Evolutionary conservation across 1,140 invertebrate genomes (phyloP).

Genomic region (Sinella curviseta): DNA sequence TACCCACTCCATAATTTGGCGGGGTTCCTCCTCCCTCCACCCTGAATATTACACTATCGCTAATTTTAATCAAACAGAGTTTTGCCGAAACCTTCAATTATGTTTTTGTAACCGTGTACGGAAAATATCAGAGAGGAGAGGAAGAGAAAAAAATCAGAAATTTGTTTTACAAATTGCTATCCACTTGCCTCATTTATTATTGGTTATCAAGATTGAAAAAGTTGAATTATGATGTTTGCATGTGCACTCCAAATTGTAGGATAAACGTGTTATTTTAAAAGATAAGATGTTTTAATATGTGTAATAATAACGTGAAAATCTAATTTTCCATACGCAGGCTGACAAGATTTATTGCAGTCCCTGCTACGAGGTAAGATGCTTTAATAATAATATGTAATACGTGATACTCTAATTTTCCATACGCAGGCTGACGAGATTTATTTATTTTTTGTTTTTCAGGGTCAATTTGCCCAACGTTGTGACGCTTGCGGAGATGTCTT

Average conservation of each 20-base stretch:
- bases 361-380: constrained; percentile 99
- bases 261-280: too few species aligned
- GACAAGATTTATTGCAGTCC: constrained; percentile 98
- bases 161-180: too few species aligned
- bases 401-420: neutral
- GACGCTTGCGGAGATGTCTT: constrained; percentile 98
- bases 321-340: constrained; percentile 54
- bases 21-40: neutral
- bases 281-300: too few species aligned
- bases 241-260: too few species aligned
- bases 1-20: neutral
- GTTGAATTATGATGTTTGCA: neutral
- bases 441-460: too few species aligned
- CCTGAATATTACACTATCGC: neutral
- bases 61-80: neutral
- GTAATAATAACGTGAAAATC: too few species aligned
- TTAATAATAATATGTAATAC: too few species aligned
- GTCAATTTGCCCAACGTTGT: constrained; percentile 96
- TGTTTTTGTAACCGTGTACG: too few species aligned
- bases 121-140: too few species aligned
- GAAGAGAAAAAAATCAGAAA: neutral
- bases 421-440: constrained; percentile 85
- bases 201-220: neutral
- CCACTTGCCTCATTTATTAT: too few species aligned
- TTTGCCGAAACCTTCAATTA: neutral